Evolutionary conservation across 2,797 vertebrate species (phyloP), one percentile per base, ranked within the genome.

Genomic region (Silurus lanzhouensis): DNA sequence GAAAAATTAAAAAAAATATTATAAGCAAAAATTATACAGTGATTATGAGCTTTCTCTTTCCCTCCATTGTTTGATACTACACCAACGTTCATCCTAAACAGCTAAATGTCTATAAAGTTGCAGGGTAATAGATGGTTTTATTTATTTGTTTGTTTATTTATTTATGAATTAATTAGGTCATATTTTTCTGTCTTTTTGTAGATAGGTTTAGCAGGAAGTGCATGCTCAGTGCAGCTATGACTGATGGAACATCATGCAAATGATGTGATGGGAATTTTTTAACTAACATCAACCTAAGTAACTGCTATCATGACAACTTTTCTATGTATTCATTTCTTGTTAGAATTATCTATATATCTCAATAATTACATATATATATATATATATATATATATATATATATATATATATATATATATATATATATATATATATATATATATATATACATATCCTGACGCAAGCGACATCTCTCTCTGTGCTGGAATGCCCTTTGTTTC

Each of bases 181-280:
- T 0, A 52, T 6, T 31, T 82, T 84, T 75, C n/a, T 46, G 58
- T 72, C 70, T 48, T 87, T 83, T n/a, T 55, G 63, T 31, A 85
- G 44, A 81, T 31, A 70, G 25, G 55, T 87, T 88, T 83, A 61
- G 44, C 80, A 20, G 57, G 74, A 79, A 70, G 66, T 82, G 61
- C 48, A 55, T 52, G 48, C 48, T 81, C 72, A 52, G 19, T 63
- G 52, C 14, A 46, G 38, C 20, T 22, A 22, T 75, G 63, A 85
- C 83, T 79, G 55, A 77, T 44, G 46, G 81, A 55, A 83, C 70
- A 8, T 82, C 85, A 88, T 76, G 68, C 20, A 20, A 63, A 61
- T 8, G n/a, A 25, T 81, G 63, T 48, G 31, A 55, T 27, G 25
- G 68, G 61, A 84, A 60, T 60, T 68, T 20, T 57, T 64, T 82